Evolutionary conservation across 2,113 vertebrate genomes (phyloP), one percentile per base, ranked within the genome.

Genomic region (Alexandromys fortis): DNA sequence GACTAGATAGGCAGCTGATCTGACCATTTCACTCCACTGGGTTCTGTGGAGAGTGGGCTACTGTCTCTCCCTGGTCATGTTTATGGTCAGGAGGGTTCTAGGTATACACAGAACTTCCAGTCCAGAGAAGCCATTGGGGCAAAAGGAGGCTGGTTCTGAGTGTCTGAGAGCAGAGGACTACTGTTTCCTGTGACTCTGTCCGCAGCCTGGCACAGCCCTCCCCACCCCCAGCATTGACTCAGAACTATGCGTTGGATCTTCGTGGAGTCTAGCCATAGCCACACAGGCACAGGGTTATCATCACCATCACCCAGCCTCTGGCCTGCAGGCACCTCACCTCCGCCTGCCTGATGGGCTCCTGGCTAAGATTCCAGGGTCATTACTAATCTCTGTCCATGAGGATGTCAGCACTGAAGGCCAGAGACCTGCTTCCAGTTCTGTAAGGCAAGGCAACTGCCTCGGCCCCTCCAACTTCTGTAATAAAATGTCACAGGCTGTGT

Each of bases 201-300:
- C 2, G 7, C 16, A 83, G 49, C 42, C 78, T 89, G 77, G 67
- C 3, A 0, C 13, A n/a, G 21, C 52, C 24, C 17, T 47, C 47
- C 8, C 1, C 11, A 61, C 55, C 35, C 14, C 24, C 21, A 86
- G 70, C 58, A 70, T 9, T 35, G 49, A 75, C 35, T 89, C 75
- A 49, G 1, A 81, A 83, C 55, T 67, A 0, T 58, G 45, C 16
- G 14, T 89, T 82, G 78, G 17, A 28, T 58, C 19, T 10, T 7
- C 33, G 26, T 73, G 28, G 21, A 5, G 61, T 33, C 75, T 79
- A 35, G 5, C 24, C 45, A 63, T 35, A 26, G 63, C 47, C 52
- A 16, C 14, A 28, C 4, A 8, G 1, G 4, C 55, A 8, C 0
- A 16, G 1, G 49, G 35, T 38, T 67, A 30, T 38, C 38, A 0